These are phyloP conservation scores for Epinotia bilunana DNA, from an alignment of 2,888 invertebrate species.

Conservation along the genomic window DNA sequence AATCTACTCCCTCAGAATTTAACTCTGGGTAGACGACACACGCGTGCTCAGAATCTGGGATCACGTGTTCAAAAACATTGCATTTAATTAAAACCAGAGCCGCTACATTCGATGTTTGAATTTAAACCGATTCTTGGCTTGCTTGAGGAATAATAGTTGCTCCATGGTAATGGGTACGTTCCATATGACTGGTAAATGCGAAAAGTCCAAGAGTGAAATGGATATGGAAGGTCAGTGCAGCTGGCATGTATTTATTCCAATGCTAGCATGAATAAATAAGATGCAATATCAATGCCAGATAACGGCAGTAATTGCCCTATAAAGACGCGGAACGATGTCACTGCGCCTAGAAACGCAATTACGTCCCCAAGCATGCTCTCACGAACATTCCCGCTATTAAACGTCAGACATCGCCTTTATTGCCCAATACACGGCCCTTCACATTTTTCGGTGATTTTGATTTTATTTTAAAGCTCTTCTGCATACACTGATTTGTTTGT, in stretches of 20 bases:
- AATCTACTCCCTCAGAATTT: slow-evolving; percentile 57
- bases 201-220: slow-evolving; percentile 58
- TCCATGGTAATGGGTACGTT: slow-evolving; percentile 60
- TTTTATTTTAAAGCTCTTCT: slow-evolving; percentile 21
- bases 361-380: slow-evolving; percentile 73
- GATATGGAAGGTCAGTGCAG: slow-evolving; percentile 66
- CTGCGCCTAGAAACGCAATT: slow-evolving; percentile 79
- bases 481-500: background rate
- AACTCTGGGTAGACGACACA: slow-evolving; percentile 53
- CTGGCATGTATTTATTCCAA: slow-evolving; percentile 73
- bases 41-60: slow-evolving; percentile 44
- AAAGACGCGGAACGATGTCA: slow-evolving; percentile 80
- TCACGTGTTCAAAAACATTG: slow-evolving; percentile 51
- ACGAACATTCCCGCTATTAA: slow-evolving; percentile 73
- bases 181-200: slow-evolving; percentile 52
- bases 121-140: slow-evolving; percentile 54
- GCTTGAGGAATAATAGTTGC: slow-evolving; percentile 56
- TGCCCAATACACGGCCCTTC: slow-evolving; percentile 63
- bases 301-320: slow-evolving; percentile 82
- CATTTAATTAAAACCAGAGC: slow-evolving; percentile 55
- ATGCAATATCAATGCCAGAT: slow-evolving; percentile 84
- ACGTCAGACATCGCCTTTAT: slow-evolving; percentile 67
- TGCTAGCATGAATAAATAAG: slow-evolving; percentile 75
- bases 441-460: slow-evolving; percentile 63
- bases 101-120: slow-evolving; percentile 50